Base-by-base conservation (phyloP, 53 echinoderm and acorn worm species). In the Echinometra lucunter region DNA sequence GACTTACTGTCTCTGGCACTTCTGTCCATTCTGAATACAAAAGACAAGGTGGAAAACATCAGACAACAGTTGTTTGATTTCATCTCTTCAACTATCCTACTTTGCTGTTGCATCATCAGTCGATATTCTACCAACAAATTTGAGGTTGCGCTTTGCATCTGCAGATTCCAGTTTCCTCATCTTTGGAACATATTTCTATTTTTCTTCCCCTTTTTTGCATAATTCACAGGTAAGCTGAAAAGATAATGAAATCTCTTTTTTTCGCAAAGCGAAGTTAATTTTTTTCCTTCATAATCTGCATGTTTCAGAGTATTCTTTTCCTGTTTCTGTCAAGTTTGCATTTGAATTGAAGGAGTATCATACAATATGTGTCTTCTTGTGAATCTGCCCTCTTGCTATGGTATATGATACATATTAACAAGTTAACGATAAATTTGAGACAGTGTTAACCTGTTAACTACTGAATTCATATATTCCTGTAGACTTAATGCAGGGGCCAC, bases 11-110 rank as follows among this genome's bases (percentile, higher is more conserved):
- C 44, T 17, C 38, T 78, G 78, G 19, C 78, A 42, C 38, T 78
- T 53, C 42, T 78, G 78, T 18, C 44, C 42, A 42, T 23, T 78
- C 42, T 78, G 42, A 38, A 78, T 78, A 78, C 78, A 78, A 78
- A 78, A 78, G 78, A 38, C 42, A 78, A 78, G 78, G 78, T 78
- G 78, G 42, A 78, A 42, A 78, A 78, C 78, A 78, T 40, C 13
- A 42, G 23, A 40, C 78, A 78, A 42, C 78, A 78, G 78, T 78
- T 78, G 78, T 78, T 78, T 9, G 38, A 38, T 19, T 78, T 42
- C 42, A 42, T 78, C 78, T 78, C 38, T 19, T 78, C 78, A 19
- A 42, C 78, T 78, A 78, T 78, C 78, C 42, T 42, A 40, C 78
- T 69, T 69, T 34, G 34, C 69, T 42, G 42, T 78, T 78, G 42